phyloP scores from a whole-genome alignment of 2,113 vertebrate species.

The Caracal caracal region DNA sequence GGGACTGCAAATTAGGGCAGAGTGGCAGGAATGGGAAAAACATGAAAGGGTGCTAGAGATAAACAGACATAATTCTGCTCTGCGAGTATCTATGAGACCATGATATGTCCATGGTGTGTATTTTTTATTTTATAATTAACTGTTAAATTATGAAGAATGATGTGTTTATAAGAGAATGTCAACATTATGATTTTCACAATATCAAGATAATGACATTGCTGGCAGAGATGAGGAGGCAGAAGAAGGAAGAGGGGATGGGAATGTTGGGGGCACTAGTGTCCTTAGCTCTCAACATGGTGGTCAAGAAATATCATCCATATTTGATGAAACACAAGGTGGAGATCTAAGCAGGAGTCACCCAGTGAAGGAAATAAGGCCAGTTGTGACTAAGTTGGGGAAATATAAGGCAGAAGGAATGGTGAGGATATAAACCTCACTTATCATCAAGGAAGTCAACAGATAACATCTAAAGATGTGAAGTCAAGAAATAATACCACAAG shows the following conservation, averaged over 20 bases:
- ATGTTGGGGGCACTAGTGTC: neutral
- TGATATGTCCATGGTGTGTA: neutral
- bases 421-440: neutral
- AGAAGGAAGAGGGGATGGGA: neutral
- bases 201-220: neutral
- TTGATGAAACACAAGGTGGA: neutral
- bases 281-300: neutral
- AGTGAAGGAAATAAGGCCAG: neutral
- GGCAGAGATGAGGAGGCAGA: neutral
- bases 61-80: neutral
- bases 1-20: neutral
- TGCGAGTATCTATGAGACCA: neutral
- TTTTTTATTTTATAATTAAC: conserved; percentile 23
- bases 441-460: neutral
- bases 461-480: neutral
- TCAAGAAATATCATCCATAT: neutral
- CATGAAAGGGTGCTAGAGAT: neutral
- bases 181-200: neutral
- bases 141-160: neutral
- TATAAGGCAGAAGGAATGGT: neutral
- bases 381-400: neutral
- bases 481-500: neutral
- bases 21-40: neutral
- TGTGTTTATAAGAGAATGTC: neutral
- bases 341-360: neutral